Conservation (phyloP, 2,113 vertebrate species). For the Rhinolophus ferrumequinum region DNA sequence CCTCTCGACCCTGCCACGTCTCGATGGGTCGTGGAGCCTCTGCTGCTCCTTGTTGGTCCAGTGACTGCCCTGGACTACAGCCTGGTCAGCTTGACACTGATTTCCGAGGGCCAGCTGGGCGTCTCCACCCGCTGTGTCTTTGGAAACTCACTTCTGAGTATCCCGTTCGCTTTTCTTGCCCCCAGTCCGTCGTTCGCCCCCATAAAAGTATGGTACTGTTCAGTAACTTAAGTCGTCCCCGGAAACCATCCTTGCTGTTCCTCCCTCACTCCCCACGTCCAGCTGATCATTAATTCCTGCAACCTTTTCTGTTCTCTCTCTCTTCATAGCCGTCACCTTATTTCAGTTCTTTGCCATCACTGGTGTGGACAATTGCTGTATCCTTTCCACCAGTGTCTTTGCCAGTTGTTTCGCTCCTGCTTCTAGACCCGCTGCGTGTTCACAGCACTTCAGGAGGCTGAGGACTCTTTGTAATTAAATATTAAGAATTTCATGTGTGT, state of each 20-base stretch:
- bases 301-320: background rate
- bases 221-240: fast-evolving
- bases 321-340: too few species aligned
- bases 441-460: background rate
- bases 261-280: background rate
- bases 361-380: background rate
- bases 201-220: background rate
- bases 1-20: background rate
- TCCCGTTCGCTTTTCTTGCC: background rate
- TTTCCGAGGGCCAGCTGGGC: background rate
- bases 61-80: background rate
- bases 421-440: background rate
- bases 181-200: background rate
- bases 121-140: background rate
- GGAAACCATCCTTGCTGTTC: background rate
- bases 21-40: background rate
- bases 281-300: background rate
- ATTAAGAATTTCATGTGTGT: background rate
- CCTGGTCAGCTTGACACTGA: background rate
- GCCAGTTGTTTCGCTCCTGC: background rate
- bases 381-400: background rate
- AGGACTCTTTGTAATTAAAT: background rate
- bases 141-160: background rate
- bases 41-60: background rate
- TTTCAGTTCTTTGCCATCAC: background rate